Conservation (phyloP, 2,113 vertebrate genomes). For the Solea solea region DNA sequence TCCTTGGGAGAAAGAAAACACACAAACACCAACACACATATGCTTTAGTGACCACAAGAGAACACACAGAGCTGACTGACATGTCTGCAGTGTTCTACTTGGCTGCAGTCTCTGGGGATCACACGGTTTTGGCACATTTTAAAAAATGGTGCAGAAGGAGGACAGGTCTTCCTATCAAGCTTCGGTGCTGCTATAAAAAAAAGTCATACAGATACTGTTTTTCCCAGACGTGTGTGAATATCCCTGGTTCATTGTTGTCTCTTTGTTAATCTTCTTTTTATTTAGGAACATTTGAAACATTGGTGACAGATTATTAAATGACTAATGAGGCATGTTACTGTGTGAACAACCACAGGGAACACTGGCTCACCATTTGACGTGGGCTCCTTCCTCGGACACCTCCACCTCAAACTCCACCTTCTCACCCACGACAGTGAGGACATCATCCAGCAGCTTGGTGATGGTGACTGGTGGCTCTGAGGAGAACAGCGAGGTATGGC, state of each 20-base stretch:
- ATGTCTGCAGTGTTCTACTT: slow-evolving; percentile 18
- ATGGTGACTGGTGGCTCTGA: slow-evolving; percentile 88
- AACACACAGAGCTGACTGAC: slow-evolving; percentile 16
- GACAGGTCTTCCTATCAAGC: too few relatives aligned
- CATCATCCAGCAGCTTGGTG: slow-evolving; percentile 87
- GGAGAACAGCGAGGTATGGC: slow-evolving; percentile 1
- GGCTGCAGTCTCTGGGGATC: not conserved
- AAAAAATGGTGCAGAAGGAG: too few relatives aligned
- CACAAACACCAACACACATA: not conserved
- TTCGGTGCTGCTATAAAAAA: too few relatives aligned
- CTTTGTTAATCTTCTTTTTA: not conserved
- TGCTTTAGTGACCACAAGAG: slow-evolving; percentile 9
- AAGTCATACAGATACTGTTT: too few relatives aligned
- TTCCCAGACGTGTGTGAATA: too few relatives aligned
- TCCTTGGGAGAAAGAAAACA: slow-evolving; percentile 77
- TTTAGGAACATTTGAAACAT: not conserved
- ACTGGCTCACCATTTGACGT: slow-evolving; percentile 85
- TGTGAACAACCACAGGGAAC: not conserved
- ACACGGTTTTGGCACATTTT: too few relatives aligned
- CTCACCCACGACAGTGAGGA: slow-evolving; percentile 88
- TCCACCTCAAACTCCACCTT: slow-evolving; percentile 89
- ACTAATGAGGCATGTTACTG: not conserved
- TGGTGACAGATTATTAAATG: not conserved
- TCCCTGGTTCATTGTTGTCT: not conserved
- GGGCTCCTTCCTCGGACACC: slow-evolving; percentile 91